These are phyloP conservation scores for Aphyosemion australe DNA, from an alignment of 2,113 vertebrate genomes.

Conservation along the genomic window DNA sequence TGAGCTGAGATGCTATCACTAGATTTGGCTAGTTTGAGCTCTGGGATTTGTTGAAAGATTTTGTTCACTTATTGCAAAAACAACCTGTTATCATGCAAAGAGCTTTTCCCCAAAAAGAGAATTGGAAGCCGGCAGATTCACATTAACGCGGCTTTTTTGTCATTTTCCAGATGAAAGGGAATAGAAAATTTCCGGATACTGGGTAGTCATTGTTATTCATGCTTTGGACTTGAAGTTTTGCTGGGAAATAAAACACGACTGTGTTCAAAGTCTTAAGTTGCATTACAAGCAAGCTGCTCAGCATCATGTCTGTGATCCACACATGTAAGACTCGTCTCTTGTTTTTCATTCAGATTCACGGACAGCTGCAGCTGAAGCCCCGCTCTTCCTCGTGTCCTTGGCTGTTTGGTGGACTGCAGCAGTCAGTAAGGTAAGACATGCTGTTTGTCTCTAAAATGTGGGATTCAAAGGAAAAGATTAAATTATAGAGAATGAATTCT, in stretches of 20 bases:
- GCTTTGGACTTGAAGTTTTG: conserved; percentile 3
- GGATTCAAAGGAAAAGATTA: conserved; percentile 19
- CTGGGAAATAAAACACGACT: conserved; percentile 7
- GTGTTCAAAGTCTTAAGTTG: not conserved
- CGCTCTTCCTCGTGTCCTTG: not conserved
- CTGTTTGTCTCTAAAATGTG: conserved; percentile 9
- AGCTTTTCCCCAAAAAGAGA: not conserved
- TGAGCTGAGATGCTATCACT: conserved; percentile 55
- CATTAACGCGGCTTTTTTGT: not conserved
- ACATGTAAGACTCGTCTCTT: conserved; percentile 8
- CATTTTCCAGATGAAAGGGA: conserved; percentile 9
- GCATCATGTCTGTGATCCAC: conserved; percentile 12
- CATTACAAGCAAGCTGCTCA: conserved; percentile 10
- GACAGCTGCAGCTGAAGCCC: conserved; percentile 28
- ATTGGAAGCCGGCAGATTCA: conserved; percentile 2
- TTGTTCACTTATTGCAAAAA: conserved; percentile 44
- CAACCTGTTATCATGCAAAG: conserved; percentile 35
- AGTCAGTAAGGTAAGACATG: conserved; percentile 57
- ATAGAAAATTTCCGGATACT: not conserved
- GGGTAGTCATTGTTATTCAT: not conserved
- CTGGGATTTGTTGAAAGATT: conserved; percentile 69
- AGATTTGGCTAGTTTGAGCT: conserved; percentile 58
- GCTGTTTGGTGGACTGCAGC: conserved; percentile 24
- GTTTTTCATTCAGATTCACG: conserved; percentile 48
- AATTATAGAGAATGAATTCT: not conserved